phyloP scores from a whole-genome alignment of 2,888 invertebrate species.

The Drosophila villosipedis region DNA sequence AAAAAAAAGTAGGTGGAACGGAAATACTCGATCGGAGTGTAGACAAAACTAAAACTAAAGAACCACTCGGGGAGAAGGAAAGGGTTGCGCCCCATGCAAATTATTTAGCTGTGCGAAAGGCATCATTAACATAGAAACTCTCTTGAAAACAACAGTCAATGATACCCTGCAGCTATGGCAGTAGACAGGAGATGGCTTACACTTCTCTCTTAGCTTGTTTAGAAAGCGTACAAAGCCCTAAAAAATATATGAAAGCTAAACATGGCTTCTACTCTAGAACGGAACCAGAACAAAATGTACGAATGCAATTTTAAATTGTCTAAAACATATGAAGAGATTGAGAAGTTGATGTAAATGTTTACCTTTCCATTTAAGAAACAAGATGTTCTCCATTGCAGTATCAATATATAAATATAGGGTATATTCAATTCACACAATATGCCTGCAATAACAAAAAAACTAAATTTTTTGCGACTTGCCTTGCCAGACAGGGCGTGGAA shows the following conservation, averaged over 20 bases:
- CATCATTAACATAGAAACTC: constrained; percentile 58
- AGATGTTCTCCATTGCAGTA: not conserved
- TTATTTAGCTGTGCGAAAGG: constrained; percentile 64
- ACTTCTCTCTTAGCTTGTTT: not conserved
- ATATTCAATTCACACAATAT: not conserved
- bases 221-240: not conserved
- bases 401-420: constrained; percentile 15
- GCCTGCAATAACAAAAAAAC: too few relatives aligned
- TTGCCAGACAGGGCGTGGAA: constrained; percentile 42
- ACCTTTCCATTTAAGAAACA: not conserved
- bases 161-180: constrained; percentile 34
- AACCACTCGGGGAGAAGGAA: not conserved
- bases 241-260: not conserved
- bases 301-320: not conserved
- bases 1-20: constrained; percentile 15
- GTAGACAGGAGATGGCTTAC: not conserved
- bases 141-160: constrained; percentile 18
- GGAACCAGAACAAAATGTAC: not conserved
- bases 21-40: constrained; percentile 37
- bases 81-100: constrained; percentile 60
- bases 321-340: not conserved
- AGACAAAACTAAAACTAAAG: constrained; percentile 31
- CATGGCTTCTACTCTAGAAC: not conserved
- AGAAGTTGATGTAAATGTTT: not conserved
- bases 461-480: not conserved